These are phyloP conservation scores for Protobothrops mucrosquamatus DNA, from an alignment of 2,113 vertebrate species.

Conservation along the genomic window DNA sequence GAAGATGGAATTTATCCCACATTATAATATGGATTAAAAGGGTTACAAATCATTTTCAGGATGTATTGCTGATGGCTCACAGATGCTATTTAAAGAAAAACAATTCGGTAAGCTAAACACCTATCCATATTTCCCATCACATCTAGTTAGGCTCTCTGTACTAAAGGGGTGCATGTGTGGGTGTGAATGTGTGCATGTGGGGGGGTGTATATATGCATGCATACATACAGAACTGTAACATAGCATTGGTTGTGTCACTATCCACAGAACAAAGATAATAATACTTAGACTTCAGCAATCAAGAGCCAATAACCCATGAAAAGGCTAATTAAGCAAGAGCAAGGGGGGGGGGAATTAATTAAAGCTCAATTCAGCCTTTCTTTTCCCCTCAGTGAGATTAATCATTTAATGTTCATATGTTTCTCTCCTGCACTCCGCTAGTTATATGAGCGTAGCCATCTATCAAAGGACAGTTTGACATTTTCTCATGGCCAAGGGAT, in stretches of 20 bases:
- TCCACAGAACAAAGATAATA: background rate
- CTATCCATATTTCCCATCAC: background rate
- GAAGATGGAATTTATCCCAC: background rate
- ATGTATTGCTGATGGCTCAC: background rate
- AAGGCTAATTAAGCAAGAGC: constrained; percentile 57
- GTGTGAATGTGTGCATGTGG: background rate
- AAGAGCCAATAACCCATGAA: constrained; percentile 30
- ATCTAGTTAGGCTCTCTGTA: background rate
- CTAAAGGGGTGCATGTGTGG: too few species aligned
- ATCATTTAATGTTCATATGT: constrained; percentile 37
- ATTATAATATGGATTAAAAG: background rate
- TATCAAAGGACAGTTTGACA: constrained; percentile 58
- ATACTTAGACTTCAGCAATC: background rate
- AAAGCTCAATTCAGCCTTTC: constrained; percentile 44
- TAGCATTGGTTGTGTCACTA: background rate
- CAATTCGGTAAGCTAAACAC: background rate
- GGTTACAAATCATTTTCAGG: background rate
- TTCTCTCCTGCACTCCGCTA: constrained; percentile 43
- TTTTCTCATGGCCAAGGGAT: constrained; percentile 51
- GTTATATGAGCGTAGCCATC: constrained; percentile 42
- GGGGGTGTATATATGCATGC: background rate
- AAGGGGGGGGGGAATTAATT: constrained; percentile 53
- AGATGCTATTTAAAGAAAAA: background rate
- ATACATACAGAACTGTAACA: background rate
- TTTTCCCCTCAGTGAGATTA: constrained; percentile 12